Conservation (phyloP, 2,888 invertebrate species). For the Drepana falcataria region DNA sequence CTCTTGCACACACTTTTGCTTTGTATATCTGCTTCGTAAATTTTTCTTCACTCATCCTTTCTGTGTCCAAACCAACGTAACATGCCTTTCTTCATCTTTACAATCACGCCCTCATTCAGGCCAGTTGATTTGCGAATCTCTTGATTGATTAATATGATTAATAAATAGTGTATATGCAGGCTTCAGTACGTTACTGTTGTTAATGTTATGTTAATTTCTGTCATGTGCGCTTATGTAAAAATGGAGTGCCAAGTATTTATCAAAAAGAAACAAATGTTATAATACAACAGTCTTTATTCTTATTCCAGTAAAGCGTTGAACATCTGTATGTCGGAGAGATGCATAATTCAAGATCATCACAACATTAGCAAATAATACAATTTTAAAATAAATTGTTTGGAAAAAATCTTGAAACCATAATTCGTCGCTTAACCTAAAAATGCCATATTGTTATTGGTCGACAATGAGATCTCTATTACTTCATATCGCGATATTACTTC, state of each 20-base stretch:
- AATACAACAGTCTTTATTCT: constrained; percentile 79
- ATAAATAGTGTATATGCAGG: too few species aligned
- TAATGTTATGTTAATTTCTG: too few species aligned
- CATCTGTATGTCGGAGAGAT: constrained; percentile 52
- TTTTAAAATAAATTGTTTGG: constrained; percentile 29
- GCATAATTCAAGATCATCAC: constrained; percentile 47
- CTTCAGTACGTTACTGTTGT: too few species aligned
- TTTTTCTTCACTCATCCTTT: too few species aligned
- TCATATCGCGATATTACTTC: constrained; percentile 61
- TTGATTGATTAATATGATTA: too few species aligned
- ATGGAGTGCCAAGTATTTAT: constrained; percentile 35
- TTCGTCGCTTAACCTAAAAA: constrained; percentile 72
- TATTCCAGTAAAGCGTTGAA: constrained; percentile 73
- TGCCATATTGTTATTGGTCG: constrained; percentile 78
- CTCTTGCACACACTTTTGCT: too few species aligned
- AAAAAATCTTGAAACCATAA: constrained; percentile 47
- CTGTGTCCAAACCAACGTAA: too few species aligned
- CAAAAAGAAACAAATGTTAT: constrained; percentile 63
- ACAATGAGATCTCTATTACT: constrained; percentile 76
- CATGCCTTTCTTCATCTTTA: too few species aligned
- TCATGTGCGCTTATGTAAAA: too few species aligned
- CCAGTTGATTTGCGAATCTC: too few species aligned
- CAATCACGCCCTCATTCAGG: too few species aligned
- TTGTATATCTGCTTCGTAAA: too few species aligned
- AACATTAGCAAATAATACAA: constrained; percentile 45